A percentile compares a stretch with the other conserved stretches of the same genome.
Conservation (phyloP, 2,888 invertebrate species). For the Pemphredon lugubris region DNA sequence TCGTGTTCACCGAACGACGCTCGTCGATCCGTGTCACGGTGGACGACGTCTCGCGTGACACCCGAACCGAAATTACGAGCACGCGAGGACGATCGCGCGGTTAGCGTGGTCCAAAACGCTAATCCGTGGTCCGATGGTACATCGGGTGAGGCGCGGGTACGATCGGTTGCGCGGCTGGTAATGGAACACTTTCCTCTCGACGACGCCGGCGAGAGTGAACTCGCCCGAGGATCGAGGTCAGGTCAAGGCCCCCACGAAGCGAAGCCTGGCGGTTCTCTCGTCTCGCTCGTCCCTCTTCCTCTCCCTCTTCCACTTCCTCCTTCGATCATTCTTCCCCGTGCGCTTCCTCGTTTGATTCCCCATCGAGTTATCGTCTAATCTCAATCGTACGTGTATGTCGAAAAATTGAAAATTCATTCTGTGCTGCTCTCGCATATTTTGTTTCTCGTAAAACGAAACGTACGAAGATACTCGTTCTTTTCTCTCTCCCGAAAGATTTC, state of each 20-base stretch:
- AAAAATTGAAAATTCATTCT: no score
- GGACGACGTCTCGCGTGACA: conserved; percentile 10
- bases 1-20: no score
- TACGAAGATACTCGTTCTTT: no score
- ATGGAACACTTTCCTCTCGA: conserved; percentile 80
- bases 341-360: neutral
- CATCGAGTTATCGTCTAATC: neutral
- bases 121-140: conserved; percentile 50
- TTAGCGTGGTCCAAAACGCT: conserved; percentile 53
- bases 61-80: neutral
- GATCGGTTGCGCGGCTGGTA: conserved; percentile 61
- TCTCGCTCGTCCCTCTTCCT: no score
- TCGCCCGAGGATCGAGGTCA: conserved; percentile 80
- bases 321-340: conserved; percentile 1
- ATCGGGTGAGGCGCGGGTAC: conserved; percentile 50
- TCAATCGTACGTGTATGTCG: no score
- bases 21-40: conserved; percentile 19
- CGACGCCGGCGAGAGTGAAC: conserved; percentile 81
- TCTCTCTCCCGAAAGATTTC: no score
- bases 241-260: conserved; percentile 79
- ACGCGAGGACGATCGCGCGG: neutral
- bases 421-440: no score
- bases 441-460: no score
- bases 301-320: conserved; percentile 19
- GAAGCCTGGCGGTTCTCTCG: conserved; percentile 33